phyloP scores from a whole-genome alignment of 2,888 invertebrate species.

The Tachina grossa region DNA sequence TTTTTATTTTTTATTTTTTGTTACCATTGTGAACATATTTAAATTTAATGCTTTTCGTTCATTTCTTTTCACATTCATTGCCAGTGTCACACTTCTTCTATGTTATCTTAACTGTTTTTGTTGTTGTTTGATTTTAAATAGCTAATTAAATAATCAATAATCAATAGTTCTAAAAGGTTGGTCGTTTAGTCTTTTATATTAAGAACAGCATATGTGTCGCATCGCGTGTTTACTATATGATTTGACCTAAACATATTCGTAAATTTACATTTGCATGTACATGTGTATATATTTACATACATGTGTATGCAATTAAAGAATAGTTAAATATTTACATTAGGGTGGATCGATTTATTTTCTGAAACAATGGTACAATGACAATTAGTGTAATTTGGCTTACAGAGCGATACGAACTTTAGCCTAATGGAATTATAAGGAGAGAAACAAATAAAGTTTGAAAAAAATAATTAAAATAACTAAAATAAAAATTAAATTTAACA shows the following conservation, averaged over 20 bases:
- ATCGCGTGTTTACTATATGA: constrained; percentile 15
- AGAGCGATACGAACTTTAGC: too few species aligned
- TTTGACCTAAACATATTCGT: constrained; percentile 1
- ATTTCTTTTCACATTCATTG: constrained; percentile 40
- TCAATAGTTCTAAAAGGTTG: constrained; percentile 46
- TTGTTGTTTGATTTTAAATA: constrained; percentile 41
- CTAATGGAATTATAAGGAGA: too few species aligned
- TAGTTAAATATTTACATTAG: too few species aligned
- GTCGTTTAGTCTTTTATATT: constrained; percentile 19
- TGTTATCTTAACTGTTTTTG: not conserved
- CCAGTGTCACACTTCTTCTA: constrained; percentile 46
- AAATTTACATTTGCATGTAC: not conserved
- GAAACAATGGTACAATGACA: too few species aligned
- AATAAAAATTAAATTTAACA: too few species aligned
- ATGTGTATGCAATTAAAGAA: constrained; percentile 9
- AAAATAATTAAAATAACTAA: too few species aligned
- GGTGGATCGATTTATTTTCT: too few species aligned
- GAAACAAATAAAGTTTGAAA: too few species aligned
- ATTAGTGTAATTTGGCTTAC: too few species aligned
- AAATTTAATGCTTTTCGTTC: not conserved
- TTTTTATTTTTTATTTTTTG: constrained; percentile 7
- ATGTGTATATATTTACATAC: not conserved
- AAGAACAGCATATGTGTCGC: constrained; percentile 35
- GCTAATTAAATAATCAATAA: constrained; percentile 69
- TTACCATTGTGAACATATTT: constrained; percentile 17